These are phyloP conservation scores for Rhopalosiphum nymphaeae DNA, from an alignment of 2,888 invertebrate genomes.

Conservation along the genomic window DNA sequence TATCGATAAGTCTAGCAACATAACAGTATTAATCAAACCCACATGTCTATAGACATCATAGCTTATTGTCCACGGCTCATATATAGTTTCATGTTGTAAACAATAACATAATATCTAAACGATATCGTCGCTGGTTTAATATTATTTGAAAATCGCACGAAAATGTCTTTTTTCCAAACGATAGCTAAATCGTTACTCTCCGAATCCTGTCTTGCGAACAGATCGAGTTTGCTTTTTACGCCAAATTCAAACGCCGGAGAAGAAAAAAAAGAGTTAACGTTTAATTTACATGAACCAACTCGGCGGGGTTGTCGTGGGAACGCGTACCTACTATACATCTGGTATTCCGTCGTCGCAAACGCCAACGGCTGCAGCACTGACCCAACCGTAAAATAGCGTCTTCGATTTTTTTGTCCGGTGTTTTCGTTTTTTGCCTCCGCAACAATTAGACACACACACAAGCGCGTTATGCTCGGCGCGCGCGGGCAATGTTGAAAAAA, in stretches of 20 bases:
- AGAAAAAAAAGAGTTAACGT: not conserved
- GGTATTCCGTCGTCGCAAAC: not conserved
- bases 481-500: not conserved
- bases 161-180: no score
- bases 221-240: not conserved
- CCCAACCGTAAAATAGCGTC: not conserved
- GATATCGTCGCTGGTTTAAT: not conserved
- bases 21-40: not conserved
- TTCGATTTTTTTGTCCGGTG: not conserved
- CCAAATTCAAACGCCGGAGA: not conserved
- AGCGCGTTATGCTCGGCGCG: not conserved
- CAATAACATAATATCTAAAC: not conserved
- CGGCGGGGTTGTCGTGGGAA: not conserved
- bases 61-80: not conserved
- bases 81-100: not conserved
- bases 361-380: constrained; percentile 19
- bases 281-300: not conserved
- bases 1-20: not conserved
- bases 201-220: not conserved
- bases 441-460: constrained; percentile 18
- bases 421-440: constrained; percentile 23
- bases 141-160: not conserved
- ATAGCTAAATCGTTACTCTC: no score
- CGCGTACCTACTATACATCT: not conserved
- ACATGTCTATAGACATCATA: not conserved